Percentiles rank a stretch among this genome's conserved stretches.
phyloP scores from a whole-genome alignment of 2,888 invertebrate species.

The Zelleria hepariella region DNA sequence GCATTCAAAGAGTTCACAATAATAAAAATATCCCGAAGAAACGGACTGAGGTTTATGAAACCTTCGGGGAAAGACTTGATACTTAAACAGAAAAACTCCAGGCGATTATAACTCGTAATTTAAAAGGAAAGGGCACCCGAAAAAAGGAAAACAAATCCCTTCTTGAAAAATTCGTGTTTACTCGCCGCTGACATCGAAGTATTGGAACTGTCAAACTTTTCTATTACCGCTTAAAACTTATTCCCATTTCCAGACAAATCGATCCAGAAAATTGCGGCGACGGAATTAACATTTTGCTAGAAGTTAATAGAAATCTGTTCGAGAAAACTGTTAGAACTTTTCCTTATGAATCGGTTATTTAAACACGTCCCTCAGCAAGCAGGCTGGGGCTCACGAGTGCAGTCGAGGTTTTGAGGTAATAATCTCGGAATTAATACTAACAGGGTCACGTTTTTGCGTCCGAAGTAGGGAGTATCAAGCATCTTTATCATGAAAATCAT shows the following conservation, averaged over 20 bases:
- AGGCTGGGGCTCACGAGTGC: no score
- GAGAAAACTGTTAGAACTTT: background rate
- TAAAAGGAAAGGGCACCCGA: background rate
- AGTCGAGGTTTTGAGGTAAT: no score
- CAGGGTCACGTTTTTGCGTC: no score
- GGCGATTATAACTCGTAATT: background rate
- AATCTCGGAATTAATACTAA: no score
- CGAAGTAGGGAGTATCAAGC: no score
- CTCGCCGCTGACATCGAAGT: constrained; percentile 1
- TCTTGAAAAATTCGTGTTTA: background rate
- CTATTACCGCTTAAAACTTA: constrained; percentile 6
- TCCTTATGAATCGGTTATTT: background rate
- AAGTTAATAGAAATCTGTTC: background rate
- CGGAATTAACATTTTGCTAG: background rate
- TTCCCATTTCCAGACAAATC: background rate
- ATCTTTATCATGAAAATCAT: no score
- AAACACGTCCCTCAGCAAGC: background rate
- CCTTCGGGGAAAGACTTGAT: background rate
- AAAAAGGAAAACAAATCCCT: constrained; percentile 1
- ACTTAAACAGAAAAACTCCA: background rate
- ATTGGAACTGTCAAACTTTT: constrained; percentile 7
- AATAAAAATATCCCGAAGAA: background rate
- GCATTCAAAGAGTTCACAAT: background rate
- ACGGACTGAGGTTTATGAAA: background rate
- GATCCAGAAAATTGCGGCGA: constrained; percentile 19